Base-by-base conservation (phyloP, 2,797 vertebrate species). In the Botia almorhae region DNA sequence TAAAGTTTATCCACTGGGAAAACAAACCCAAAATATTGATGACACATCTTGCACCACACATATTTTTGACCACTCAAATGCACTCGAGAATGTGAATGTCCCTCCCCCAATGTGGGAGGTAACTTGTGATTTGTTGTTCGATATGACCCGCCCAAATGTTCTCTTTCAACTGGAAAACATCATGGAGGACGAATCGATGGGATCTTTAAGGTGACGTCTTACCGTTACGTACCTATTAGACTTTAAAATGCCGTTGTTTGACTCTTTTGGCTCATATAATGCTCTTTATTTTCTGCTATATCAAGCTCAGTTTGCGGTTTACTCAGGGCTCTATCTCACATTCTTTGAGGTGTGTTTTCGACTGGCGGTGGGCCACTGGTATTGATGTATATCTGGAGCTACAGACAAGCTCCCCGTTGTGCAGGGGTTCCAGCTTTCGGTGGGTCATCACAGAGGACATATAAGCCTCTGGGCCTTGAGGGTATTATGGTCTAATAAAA, bases 401-500 rank as follows among this genome's bases (percentile, higher is more conserved):
- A 33, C 77, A 79, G 56, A 79, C 58, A 79, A 64, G 86, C 87
- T 75, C 83, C 83, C 82, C 69, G 16, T 86, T 87, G 70, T 56
- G 72, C 81, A 68, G 69, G 23, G 43, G 74, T 78, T 74, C 21
- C 65, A 60, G 46, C 50, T 65, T 56, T 50, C 82, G 75, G 60
- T 73, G 68, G 79, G 76, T 81, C 80, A 85, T 87, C 73, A 64
- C 85, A 86, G 53, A 67, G 83, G 85, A 80, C 87, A 61, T 50
- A 21, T 7, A 85, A 80, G 81, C 50, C 19, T 76, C 74, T 83
- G 87, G 87, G 88, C 82, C 60, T 17, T 63, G n/a, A 21, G 58
- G 77, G 77, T 64, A 79, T 86, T 91, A 91, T 88, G 86, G 87
- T 88, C 82, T 85, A 83, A 84, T 90, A 89, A 91, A 89, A 91